Percentiles rank a stretch among this genome's conserved stretches.
Evolutionary conservation across 2,797 vertebrate species (phyloP).

Genomic region (Catharus ustulatus): DNA sequence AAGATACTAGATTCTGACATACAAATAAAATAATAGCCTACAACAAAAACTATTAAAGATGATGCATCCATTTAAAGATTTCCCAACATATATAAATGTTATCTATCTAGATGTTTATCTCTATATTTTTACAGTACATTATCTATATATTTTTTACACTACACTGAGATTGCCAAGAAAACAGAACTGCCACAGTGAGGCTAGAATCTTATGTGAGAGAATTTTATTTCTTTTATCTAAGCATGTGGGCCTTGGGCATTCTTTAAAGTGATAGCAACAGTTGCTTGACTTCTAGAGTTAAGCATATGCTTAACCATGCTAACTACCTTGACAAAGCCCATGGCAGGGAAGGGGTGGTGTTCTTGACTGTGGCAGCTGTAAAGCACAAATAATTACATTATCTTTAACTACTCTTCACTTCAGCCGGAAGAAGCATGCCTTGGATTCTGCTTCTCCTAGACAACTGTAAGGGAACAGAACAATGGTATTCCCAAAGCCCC

Average conservation of each 20-base stretch:
- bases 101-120: background rate
- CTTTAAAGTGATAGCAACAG: background rate
- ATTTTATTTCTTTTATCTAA: background rate
- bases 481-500: background rate
- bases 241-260: background rate
- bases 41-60: conserved; percentile 23
- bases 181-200: background rate
- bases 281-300: background rate
- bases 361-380: background rate
- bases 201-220: background rate
- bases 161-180: background rate
- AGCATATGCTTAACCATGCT: background rate
- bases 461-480: background rate
- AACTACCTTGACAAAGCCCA: background rate
- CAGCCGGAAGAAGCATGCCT: background rate
- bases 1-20: conserved; percentile 43
- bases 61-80: background rate
- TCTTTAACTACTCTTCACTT: background rate
- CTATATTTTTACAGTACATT: background rate
- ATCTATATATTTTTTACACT: background rate
- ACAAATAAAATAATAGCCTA: conserved; percentile 29
- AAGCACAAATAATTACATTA: background rate
- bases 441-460: background rate
- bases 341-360: background rate
- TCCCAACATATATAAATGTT: background rate